Base-by-base conservation (phyloP, 2,113 vertebrate species). In the Lucifuga dentata region DNA sequence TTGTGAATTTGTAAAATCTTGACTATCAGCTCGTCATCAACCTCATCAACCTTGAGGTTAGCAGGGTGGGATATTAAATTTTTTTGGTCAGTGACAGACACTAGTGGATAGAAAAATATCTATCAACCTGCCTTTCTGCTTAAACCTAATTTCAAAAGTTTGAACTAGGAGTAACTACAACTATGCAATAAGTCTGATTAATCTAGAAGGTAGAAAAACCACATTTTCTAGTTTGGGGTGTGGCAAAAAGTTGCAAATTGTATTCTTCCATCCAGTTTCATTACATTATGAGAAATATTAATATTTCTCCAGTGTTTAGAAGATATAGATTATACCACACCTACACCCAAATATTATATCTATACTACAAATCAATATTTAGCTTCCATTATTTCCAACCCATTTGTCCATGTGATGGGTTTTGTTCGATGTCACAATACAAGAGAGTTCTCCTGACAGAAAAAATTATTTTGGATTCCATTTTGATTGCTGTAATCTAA, bases 41-140 rank as follows among this genome's bases (percentile, higher is more conserved):
- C 8, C 21, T 63, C 50, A 16, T 49, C 11, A 24, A 23, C 21
- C n/a, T 49, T 2, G 7, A 52, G 40, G 21, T 46, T 45, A 29
- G 26, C 26, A 71, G 61, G 78, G 73, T 69, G 69, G 62, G 40
- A 78, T 78, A 76, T 65, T 8, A 62, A 65, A 60, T 23, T 43
- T 38, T 23, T 13, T 12, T 11, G 49, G 36, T 13, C 46, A 26
- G 23, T 0, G 11, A 16, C 11, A 16, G 32, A 39, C 11, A 32
- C 9, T 5, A 24, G 3, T 3, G 15, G 13, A 13, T 3, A 21
- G 12, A 21, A 63, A 40, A n/a, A n/a, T n/a, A n/a, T n/a, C n/a
- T n/a, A 44, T 21, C 20, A 8, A 23, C 10, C 11, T 16, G 20
- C 5, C 41, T 10, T 4, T 33, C 13, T 51, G n/a, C 11, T 41